A percentile compares a stretch with the other conserved stretches of the same genome.
Conservation (phyloP, 30 jellyfish, hydroid and myxozoan species). For the Cassiopea andromeda region DNA sequence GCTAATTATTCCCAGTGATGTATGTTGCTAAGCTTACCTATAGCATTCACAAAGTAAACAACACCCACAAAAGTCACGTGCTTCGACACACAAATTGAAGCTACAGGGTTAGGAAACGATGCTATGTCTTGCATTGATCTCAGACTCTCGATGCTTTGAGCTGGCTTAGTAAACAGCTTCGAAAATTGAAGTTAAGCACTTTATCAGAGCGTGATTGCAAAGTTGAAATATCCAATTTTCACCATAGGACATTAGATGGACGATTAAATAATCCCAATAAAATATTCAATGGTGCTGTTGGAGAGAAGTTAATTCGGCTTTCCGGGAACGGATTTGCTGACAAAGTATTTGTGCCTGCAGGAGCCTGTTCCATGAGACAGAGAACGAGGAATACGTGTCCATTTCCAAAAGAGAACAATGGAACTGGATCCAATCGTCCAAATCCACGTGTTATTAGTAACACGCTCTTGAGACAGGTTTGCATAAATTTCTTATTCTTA, state of each 20-base stretch:
- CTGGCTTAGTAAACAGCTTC: too few relatives aligned
- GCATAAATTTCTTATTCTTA: background rate
- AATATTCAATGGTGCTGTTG: slow-evolving; percentile 74
- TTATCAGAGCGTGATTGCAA: background rate
- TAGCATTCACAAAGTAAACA: too few relatives aligned
- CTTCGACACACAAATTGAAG: too few relatives aligned
- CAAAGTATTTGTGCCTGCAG: slow-evolving; percentile 72
- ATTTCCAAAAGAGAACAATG: slow-evolving; percentile 69
- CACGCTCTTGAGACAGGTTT: slow-evolving; percentile 64
- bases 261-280: slow-evolving; percentile 63
- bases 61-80: too few relatives aligned
- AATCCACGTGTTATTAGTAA: slow-evolving; percentile 81
- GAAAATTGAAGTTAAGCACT: too few relatives aligned
- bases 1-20: too few relatives aligned
- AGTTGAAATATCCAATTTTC: background rate
- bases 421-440: slow-evolving; percentile 87
- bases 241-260: slow-evolving; percentile 80
- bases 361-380: slow-evolving; percentile 74
- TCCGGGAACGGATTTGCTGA: slow-evolving; percentile 80
- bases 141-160: too few relatives aligned
- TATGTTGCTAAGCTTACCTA: too few relatives aligned
- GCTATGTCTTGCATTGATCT: too few relatives aligned
- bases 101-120: too few relatives aligned
- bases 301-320: slow-evolving; percentile 44
- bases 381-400: slow-evolving; percentile 62